Conservation (phyloP, 2,888 invertebrate genomes). For the Amphimallon solstitiale region DNA sequence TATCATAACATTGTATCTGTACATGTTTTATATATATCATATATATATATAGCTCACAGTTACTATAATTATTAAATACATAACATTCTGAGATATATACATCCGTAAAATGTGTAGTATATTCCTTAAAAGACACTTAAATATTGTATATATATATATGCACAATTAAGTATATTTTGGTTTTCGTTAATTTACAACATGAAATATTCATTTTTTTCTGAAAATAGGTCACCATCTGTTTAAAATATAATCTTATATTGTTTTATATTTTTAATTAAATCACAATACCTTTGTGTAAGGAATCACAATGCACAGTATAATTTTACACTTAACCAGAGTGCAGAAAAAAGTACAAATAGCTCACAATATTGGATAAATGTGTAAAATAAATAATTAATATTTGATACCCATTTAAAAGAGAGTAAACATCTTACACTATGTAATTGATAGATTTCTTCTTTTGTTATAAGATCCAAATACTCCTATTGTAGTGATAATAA, state of each 20-base stretch:
- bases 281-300: slow-evolving; percentile 24
- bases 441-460: not conserved
- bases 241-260: slow-evolving; percentile 17
- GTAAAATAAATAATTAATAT: slow-evolving; percentile 10
- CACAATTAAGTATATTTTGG: slow-evolving; percentile 23
- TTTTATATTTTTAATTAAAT: slow-evolving; percentile 14
- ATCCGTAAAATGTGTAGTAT: slow-evolving; percentile 17
- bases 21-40: too few species aligned
- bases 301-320: slow-evolving; percentile 26
- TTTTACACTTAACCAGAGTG: slow-evolving; percentile 2
- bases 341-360: slow-evolving; percentile 5
- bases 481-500: slow-evolving; percentile 34
- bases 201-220: slow-evolving; percentile 12
- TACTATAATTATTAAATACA: slow-evolving; percentile 1
- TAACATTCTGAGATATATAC: slow-evolving; percentile 8
- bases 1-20: slow-evolving; percentile 30
- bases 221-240: slow-evolving; percentile 30
- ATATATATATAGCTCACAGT: not conserved
- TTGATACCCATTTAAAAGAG: not conserved
- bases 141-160: slow-evolving; percentile 25
- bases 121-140: slow-evolving; percentile 16
- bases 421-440: not conserved
- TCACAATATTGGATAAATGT: slow-evolving; percentile 2
- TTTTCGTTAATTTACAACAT: slow-evolving; percentile 4
- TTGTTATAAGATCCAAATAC: not conserved